A percentile compares a stretch with the other conserved stretches of the same genome.
These are phyloP conservation scores for Chrysaora quinquecirrha DNA, from an alignment of 30 jellyfish, hydroid and myxozoan species.

Conservation along the genomic window DNA sequence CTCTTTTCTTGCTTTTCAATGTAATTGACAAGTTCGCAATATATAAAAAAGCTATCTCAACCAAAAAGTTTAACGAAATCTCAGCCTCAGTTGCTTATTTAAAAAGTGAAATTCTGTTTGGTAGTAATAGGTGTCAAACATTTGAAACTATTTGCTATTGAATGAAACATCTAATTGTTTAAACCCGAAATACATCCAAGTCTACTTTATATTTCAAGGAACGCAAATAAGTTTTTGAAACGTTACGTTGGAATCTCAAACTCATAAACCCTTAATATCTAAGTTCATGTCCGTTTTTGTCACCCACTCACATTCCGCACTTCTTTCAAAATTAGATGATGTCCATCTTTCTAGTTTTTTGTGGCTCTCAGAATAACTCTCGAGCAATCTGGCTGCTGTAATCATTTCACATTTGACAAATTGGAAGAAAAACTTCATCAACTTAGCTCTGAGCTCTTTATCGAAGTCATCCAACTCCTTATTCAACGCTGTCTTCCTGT, in stretches of 20 bases:
- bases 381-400: slow-evolving; percentile 61
- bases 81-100: too few species aligned
- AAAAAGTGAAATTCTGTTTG: too few species aligned
- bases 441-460: slow-evolving; percentile 25
- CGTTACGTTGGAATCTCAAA: too few species aligned
- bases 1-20: too few species aligned
- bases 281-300: too few species aligned
- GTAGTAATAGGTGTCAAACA: too few species aligned
- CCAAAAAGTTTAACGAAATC: too few species aligned
- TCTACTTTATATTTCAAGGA: background rate
- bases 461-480: slow-evolving; percentile 45
- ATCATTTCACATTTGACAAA: slow-evolving; percentile 49
- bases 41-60: too few species aligned
- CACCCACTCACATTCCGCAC: background rate
- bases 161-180: background rate
- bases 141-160: too few species aligned
- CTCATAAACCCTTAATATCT: too few species aligned
- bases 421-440: slow-evolving; percentile 30
- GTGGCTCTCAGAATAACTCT: slow-evolving; percentile 40
- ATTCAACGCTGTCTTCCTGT: slow-evolving; percentile 14
- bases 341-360: slow-evolving; percentile 48
- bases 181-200: background rate
- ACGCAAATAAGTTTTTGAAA: too few species aligned
- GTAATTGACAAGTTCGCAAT: too few species aligned
- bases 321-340: background rate